Evolutionary conservation across 1,140 invertebrate species (phyloP), one percentile per base, ranked within the genome.

Genomic region (Epicauta chinensis): DNA sequence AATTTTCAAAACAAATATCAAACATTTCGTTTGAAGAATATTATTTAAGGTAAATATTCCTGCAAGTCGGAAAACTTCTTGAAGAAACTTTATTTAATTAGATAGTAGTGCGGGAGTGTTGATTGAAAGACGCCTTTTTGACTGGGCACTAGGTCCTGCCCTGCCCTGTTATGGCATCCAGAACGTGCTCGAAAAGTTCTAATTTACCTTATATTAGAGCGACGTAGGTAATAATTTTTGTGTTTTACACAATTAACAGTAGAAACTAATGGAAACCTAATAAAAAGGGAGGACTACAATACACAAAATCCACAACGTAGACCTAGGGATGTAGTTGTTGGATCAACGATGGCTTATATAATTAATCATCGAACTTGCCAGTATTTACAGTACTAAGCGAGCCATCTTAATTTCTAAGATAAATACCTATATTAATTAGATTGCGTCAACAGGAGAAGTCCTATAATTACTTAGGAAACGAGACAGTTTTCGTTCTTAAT

Each of bases 391-490:
- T 65, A 53, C 59, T 62, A 64, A 67, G 67, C 67, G 64, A 68
- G 53, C 66, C 67, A 61, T 68, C 67, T 69, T 69, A 69, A 69
- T 69, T 69, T 69, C 63, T 68, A 69, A 69, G 67, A 69, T 69
- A 69, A 69, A 69, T 69, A 69, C 66, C 64, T 65, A 65, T 67
- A 69, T 68, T 69, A 69, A 69, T 69, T 69, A 68, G 64, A 68
- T 69, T 67, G 55, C 61, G 66, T 68, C 66, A 67, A 69, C 67
- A 67, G 63, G 56, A 60, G 62, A 60, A 63, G 56, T 64, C 63
- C 63, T 64, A 69, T 68, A 69, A 68, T 69, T 69, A 68, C 67
- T 68, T 69, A 69, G 63, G 23, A 49, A 64, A 56, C 62, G 58
- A 61, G 64, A 65, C 63, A 64, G 59, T 62, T 63, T 66, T 67